Evolutionary conservation across 1,140 invertebrate genomes (phyloP).

Genomic region (Homalodisca vitripennis): DNA sequence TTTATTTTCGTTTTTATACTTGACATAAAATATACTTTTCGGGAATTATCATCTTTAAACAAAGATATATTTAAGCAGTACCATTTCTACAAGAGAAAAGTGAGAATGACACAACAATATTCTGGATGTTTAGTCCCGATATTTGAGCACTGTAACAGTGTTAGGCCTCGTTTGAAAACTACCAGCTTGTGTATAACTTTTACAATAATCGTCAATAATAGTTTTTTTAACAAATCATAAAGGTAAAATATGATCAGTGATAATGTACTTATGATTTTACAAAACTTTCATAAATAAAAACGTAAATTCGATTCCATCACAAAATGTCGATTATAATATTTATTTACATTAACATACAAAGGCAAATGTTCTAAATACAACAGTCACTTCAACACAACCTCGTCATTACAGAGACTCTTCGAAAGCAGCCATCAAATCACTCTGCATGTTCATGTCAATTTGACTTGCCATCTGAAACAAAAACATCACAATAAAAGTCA

Average conservation of each 20-base stretch:
- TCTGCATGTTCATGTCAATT: conserved; percentile 98
- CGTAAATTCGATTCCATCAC: conserved; percentile 31
- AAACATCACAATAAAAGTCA: conserved; percentile 35
- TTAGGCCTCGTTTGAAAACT: conserved; percentile 29
- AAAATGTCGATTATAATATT: conserved; percentile 26
- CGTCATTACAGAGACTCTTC: conserved; percentile 74
- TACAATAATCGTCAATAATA: neutral
- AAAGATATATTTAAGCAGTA: too few relatives aligned
- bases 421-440: conserved; percentile 96
- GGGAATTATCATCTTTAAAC: too few relatives aligned
- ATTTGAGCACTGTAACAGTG: conserved; percentile 26
- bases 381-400: conserved; percentile 4
- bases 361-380: conserved; percentile 11
- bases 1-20: too few relatives aligned
- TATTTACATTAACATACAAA: conserved; percentile 24
- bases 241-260: neutral
- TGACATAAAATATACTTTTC: too few relatives aligned
- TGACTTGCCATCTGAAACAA: conserved; percentile 86
- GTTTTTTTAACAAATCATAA: neutral
- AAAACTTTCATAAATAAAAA: conserved; percentile 3
- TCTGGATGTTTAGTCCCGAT: neutral
- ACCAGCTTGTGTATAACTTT: neutral
- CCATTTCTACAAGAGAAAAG: too few relatives aligned
- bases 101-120: too few relatives aligned
- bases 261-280: neutral